Conservation (phyloP, 1,140 invertebrate genomes). For the Melitaea cinxia region DNA sequence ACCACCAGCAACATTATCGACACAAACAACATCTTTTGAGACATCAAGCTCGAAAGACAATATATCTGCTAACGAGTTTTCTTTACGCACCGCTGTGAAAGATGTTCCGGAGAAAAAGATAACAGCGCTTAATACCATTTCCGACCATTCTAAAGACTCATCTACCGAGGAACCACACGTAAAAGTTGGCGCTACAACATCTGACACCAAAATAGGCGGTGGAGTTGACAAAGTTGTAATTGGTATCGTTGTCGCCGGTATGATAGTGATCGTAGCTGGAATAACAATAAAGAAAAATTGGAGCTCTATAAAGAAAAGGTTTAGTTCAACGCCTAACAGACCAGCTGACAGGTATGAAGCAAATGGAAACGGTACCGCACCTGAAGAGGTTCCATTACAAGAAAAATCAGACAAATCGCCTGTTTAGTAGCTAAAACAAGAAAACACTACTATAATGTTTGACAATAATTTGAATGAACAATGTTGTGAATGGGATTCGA, state of each 20-base stretch:
- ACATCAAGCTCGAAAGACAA: slow-evolving; percentile 27
- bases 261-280: slow-evolving; percentile 73
- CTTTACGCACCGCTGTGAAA: slow-evolving; percentile 50
- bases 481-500: slow-evolving; percentile 57
- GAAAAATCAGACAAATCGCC: slow-evolving; percentile 73
- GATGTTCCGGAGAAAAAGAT: slow-evolving; percentile 46
- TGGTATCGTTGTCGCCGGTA: slow-evolving; percentile 76
- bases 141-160: slow-evolving; percentile 41
- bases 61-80: slow-evolving; percentile 46
- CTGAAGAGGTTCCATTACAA: slow-evolving; percentile 73
- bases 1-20: slow-evolving; percentile 6
- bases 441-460: slow-evolving; percentile 3
- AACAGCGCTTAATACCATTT: slow-evolving; percentile 39
- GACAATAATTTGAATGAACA: slow-evolving; percentile 6
- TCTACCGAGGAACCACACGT: slow-evolving; percentile 42
- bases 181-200: slow-evolving; percentile 64
- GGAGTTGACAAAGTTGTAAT: slow-evolving; percentile 71
- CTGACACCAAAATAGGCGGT: slow-evolving; percentile 53
- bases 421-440: slow-evolving; percentile 53
- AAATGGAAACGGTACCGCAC: slow-evolving; percentile 60
- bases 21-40: neutral
- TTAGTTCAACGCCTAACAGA: slow-evolving; percentile 60
- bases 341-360: slow-evolving; percentile 46
- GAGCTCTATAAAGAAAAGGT: slow-evolving; percentile 74
- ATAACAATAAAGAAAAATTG: slow-evolving; percentile 82